These are phyloP conservation scores for Hycleus phaleratus DNA, from an alignment of 1,140 invertebrate species.

Conservation along the genomic window DNA sequence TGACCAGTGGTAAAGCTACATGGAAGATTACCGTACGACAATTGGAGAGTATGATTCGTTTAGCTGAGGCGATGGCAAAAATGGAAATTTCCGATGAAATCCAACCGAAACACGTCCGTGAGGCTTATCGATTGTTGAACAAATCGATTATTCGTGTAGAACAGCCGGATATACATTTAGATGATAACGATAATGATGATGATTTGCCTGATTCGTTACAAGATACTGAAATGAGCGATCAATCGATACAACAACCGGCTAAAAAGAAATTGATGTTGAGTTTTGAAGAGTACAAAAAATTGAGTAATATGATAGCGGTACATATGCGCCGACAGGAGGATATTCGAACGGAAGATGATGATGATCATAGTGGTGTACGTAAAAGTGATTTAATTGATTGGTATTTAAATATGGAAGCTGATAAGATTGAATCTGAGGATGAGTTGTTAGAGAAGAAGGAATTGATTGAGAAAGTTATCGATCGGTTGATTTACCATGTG, in stretches of 20 bases:
- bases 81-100: conserved; percentile 91
- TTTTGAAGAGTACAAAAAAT: conserved; percentile 89
- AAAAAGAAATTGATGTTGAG: conserved; percentile 86
- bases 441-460: conserved; percentile 84
- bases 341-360: conserved; percentile 51
- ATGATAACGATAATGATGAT: conserved; percentile 52
- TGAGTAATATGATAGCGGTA: conserved; percentile 86
- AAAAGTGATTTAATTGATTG: conserved; percentile 84
- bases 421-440: conserved; percentile 83
- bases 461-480: conserved; percentile 92
- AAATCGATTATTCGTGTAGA: conserved; percentile 98
- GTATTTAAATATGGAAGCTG: conserved; percentile 88
- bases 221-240: conserved; percentile 25
- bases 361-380: conserved; percentile 55
- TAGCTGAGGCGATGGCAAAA: conserved; percentile 94
- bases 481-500: conserved; percentile 85
- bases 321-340: conserved; percentile 82
- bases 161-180: conserved; percentile 92
- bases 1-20: conserved; percentile 62
- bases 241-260: conserved; percentile 21
- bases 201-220: conserved; percentile 33
- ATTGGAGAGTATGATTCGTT: conserved; percentile 91
- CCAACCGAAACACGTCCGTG: conserved; percentile 78
- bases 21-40: conserved; percentile 99
- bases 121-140: conserved; percentile 91